These are phyloP conservation scores for Chrysopa pallens DNA, from an alignment of 1,140 invertebrate genomes.

Conservation along the genomic window DNA sequence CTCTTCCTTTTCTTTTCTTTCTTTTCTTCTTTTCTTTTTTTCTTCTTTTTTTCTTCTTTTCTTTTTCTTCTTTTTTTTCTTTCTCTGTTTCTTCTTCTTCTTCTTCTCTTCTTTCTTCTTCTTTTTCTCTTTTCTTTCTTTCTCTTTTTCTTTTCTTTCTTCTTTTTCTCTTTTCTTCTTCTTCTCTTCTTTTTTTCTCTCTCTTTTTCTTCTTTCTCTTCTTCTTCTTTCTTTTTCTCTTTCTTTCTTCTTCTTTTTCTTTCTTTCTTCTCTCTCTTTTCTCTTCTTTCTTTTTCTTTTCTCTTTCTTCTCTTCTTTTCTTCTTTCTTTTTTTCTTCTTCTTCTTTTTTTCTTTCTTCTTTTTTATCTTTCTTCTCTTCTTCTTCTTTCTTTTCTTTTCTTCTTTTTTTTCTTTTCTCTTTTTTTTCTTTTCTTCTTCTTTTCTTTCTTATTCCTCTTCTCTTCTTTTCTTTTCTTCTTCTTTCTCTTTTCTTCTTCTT, in stretches of 20 bases:
- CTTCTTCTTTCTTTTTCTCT: not conserved
- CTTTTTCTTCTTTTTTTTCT: too few species aligned
- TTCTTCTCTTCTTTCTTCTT: too few species aligned
- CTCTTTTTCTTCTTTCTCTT: constrained; percentile 1
- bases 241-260: not conserved
- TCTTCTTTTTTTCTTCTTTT: too few species aligned
- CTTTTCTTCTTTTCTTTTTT: too few species aligned
- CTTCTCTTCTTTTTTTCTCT: not conserved
- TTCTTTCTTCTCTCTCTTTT: not conserved
- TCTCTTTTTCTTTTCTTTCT: too few species aligned
- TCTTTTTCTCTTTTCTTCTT: not conserved
- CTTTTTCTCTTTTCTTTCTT: too few species aligned
- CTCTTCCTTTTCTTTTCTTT: too few species aligned
- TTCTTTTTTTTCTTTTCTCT: not conserved
- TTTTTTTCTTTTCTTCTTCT: not conserved
- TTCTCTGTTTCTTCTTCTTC: too few species aligned
- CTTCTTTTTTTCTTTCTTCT: not conserved
- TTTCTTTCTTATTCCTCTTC: not conserved
- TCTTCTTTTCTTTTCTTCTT: not conserved
- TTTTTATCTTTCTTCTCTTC: not conserved
- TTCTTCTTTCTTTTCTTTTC: not conserved
- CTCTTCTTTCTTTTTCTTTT: not conserved
- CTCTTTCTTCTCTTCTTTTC: not conserved
- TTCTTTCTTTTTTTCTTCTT: not conserved
- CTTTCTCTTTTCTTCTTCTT: not conserved